Evolutionary conservation across 1,140 invertebrate genomes (phyloP).

Genomic region (Akabosia matsudoensis): DNA sequence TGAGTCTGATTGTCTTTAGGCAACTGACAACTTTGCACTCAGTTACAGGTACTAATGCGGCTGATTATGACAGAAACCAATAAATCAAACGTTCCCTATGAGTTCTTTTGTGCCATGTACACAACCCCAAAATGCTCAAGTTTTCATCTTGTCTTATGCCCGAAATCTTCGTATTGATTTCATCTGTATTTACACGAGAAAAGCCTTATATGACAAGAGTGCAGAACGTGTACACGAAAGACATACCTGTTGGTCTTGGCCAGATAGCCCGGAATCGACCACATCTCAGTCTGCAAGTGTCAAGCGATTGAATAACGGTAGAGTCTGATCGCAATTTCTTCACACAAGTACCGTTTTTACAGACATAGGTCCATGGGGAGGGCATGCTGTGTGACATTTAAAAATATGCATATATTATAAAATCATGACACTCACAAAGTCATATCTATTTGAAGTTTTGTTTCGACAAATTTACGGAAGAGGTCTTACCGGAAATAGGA

Average conservation of each 20-base stretch:
- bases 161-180: too few species aligned
- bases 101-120: too few species aligned
- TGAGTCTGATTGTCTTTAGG: too few species aligned
- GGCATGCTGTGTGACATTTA: slow-evolving; percentile 42
- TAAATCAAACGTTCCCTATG: too few species aligned
- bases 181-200: too few species aligned
- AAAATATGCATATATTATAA: not conserved
- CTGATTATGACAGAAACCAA: too few species aligned
- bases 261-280: slow-evolving; percentile 47
- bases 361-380: slow-evolving; percentile 47
- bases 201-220: not conserved
- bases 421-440: too few species aligned
- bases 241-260: slow-evolving; percentile 47
- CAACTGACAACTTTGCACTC: too few species aligned
- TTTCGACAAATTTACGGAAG: too few species aligned
- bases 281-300: slow-evolving; percentile 46
- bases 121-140: not conserved
- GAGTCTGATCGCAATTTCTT: slow-evolving; percentile 47
- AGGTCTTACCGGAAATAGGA: slow-evolving; percentile 44
- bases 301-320: slow-evolving; percentile 47
- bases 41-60: too few species aligned
- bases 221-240: not conserved
- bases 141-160: too few species aligned
- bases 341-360: slow-evolving; percentile 47
- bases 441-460: too few species aligned